phyloP scores from a whole-genome alignment of 2,797 vertebrate species.

The Eutrigla gurnardus region DNA sequence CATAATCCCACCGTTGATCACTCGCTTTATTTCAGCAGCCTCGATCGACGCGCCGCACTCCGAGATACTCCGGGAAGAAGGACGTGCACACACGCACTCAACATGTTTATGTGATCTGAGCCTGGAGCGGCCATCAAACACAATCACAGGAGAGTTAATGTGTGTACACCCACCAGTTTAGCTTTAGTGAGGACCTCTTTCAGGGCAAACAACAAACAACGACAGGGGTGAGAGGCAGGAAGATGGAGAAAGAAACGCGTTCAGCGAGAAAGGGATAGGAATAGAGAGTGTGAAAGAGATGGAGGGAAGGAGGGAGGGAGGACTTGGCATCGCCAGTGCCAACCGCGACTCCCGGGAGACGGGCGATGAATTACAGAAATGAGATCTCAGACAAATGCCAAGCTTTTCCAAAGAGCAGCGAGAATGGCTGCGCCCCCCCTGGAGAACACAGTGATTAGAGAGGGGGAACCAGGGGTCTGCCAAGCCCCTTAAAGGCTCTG shows the following conservation, averaged over 20 bases:
- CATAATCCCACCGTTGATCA: constrained; percentile 20
- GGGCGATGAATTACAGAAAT: constrained; percentile 86
- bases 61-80: constrained; percentile 31
- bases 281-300: constrained; percentile 47
- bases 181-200: constrained; percentile 61
- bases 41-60: constrained; percentile 18
- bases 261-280: constrained; percentile 20
- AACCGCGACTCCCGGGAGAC: constrained; percentile 81
- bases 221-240: constrained; percentile 45
- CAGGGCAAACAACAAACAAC: constrained; percentile 64
- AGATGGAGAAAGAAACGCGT: constrained; percentile 25
- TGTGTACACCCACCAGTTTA: constrained; percentile 73
- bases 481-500: constrained; percentile 78
- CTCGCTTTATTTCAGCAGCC: constrained; percentile 47
- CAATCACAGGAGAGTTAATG: constrained; percentile 57
- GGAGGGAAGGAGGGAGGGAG: constrained; percentile 41
- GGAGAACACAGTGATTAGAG: constrained; percentile 84
- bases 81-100: constrained; percentile 15
- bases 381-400: constrained; percentile 85
- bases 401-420: constrained; percentile 78
- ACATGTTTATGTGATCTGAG: constrained; percentile 49
- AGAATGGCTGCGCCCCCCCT: constrained; percentile 71
- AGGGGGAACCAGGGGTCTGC: constrained; percentile 77
- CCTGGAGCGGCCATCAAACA: constrained; percentile 53
- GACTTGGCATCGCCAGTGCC: constrained; percentile 78